Conservation (phyloP, 2,888 invertebrate genomes). For the Byasa hedistus region DNA sequence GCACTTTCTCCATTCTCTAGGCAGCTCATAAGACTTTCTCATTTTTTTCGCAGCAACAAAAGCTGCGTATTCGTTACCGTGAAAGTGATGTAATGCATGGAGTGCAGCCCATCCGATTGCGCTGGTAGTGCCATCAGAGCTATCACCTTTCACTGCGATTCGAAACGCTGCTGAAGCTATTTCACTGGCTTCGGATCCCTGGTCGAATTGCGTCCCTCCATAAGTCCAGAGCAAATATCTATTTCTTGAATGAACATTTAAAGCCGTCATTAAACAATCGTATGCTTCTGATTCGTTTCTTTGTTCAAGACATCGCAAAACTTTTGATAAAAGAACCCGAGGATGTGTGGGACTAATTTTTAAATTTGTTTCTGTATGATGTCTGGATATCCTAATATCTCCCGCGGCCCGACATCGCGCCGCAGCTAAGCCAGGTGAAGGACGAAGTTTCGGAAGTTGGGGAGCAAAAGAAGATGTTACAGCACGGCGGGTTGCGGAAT, state of each 20-base stretch:
- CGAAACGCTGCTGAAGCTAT: conserved; percentile 58
- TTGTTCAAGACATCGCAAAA: conserved; percentile 60
- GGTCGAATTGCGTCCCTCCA: conserved; percentile 59
- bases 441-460: conserved; percentile 50
- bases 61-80: conserved; percentile 50
- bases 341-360: conserved; percentile 49
- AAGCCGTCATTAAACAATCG: conserved; percentile 50
- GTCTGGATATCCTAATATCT: conserved; percentile 53
- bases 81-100: conserved; percentile 58
- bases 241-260: conserved; percentile 52
- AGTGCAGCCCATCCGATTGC: conserved; percentile 70
- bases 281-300: conserved; percentile 50
- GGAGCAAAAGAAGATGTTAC: conserved; percentile 70
- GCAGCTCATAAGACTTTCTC: conserved; percentile 62
- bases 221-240: conserved; percentile 65
- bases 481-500: conserved; percentile 62
- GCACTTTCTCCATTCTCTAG: conserved; percentile 58
- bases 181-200: conserved; percentile 43
- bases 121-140: conserved; percentile 62
- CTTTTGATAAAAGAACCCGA: conserved; percentile 54
- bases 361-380: conserved; percentile 48
- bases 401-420: conserved; percentile 58
- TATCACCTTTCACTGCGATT: conserved; percentile 63
- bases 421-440: conserved; percentile 47
- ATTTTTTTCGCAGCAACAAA: conserved; percentile 64